Evolutionary conservation across 2,113 vertebrate species (phyloP).

Genomic region (Halcyon senegalensis): DNA sequence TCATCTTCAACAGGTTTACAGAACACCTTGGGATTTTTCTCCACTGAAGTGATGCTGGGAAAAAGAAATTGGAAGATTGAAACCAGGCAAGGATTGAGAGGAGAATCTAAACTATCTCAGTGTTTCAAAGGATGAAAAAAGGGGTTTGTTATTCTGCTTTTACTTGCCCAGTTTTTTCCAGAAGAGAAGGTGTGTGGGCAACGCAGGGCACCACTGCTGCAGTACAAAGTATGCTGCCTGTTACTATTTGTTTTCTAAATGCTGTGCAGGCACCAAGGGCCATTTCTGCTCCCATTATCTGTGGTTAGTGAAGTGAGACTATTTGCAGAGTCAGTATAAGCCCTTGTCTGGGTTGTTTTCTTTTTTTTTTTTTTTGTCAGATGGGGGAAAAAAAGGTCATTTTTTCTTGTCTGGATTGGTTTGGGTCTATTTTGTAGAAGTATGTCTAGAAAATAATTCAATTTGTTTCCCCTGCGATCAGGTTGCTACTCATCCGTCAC

Average conservation of each 20-base stretch:
- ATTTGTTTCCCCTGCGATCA: not conserved
- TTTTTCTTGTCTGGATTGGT: not conserved
- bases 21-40: not conserved
- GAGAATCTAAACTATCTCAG: not conserved
- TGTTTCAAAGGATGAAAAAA: not conserved
- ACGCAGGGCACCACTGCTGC: not conserved
- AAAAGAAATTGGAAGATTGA: not conserved
- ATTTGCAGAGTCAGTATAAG: not conserved
- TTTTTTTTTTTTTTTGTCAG: not conserved
- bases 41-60: not conserved
- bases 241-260: not conserved
- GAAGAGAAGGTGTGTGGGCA: not conserved
- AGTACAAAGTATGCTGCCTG: not conserved
- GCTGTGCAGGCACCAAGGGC: not conserved
- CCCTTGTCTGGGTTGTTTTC: not conserved
- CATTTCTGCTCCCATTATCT: constrained; percentile 18
- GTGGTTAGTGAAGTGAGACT: constrained; percentile 41
- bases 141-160: not conserved
- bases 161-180: not conserved
- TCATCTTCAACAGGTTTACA: not conserved
- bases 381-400: not conserved
- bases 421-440: not conserved
- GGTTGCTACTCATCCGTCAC: not conserved
- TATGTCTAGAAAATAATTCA: not conserved
- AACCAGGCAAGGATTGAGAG: not conserved